phyloP scores from a whole-genome alignment of 2,888 invertebrate species.

The Microctonus hyperodae region DNA sequence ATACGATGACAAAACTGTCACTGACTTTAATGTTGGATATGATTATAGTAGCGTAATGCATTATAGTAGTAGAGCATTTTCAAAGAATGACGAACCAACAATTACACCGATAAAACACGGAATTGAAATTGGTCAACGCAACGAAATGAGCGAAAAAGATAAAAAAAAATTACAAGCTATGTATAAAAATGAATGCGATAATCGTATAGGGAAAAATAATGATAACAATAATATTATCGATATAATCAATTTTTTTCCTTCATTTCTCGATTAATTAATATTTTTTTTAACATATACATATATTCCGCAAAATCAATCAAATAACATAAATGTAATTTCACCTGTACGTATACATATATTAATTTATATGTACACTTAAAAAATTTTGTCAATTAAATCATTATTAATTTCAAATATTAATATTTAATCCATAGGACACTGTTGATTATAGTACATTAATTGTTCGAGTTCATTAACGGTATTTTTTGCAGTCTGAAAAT shows the following conservation, averaged over 20 bases:
- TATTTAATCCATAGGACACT: constrained; percentile 33
- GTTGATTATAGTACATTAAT: constrained; percentile 58
- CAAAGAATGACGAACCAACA: constrained; percentile 72
- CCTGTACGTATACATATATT: neutral
- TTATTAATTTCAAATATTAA: neutral
- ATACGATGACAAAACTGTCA: constrained; percentile 70
- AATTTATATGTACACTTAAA: neutral
- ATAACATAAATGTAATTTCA: neutral
- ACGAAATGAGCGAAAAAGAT: constrained; percentile 68
- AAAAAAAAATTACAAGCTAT: constrained; percentile 67
- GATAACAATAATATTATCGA: neutral
- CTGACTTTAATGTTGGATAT: constrained; percentile 73
- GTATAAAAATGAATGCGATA: constrained; percentile 64
- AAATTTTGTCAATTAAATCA: neutral
- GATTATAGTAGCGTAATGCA: constrained; percentile 80
- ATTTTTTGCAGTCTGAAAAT: constrained; percentile 65
- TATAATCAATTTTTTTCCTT: neutral
- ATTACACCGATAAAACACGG: constrained; percentile 69
- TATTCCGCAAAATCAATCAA: neutral
- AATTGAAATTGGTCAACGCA: constrained; percentile 68
- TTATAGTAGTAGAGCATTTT: constrained; percentile 73
- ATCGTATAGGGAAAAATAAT: constrained; percentile 34
- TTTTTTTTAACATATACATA: neutral
- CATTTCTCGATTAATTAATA: neutral
- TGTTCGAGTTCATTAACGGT: constrained; percentile 68